These are phyloP conservation scores for Enteromius argenteus DNA, from an alignment of 2,797 vertebrate genomes.

Conservation along the genomic window DNA sequence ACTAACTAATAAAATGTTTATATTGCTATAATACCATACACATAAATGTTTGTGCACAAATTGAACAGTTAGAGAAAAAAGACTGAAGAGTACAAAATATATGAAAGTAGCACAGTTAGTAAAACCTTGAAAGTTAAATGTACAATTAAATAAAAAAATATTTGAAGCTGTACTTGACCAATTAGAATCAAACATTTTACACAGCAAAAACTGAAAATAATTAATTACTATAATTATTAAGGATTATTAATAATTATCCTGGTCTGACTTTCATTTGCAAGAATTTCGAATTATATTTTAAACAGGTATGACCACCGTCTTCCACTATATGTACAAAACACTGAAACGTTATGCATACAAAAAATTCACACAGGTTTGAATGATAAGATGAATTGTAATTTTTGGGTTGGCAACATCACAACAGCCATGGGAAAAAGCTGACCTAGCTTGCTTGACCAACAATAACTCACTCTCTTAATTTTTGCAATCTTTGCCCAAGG, in stretches of 20 bases:
- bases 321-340: background rate
- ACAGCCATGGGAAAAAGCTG: slow-evolving; percentile 8
- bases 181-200: background rate
- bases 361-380: background rate
- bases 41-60: background rate
- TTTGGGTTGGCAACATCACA: background rate
- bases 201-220: background rate
- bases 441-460: background rate
- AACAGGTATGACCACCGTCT: too few species aligned
- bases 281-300: too few species aligned
- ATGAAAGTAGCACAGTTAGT: background rate
- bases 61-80: background rate
- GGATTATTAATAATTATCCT: background rate
- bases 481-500: background rate
- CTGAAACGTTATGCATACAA: background rate
- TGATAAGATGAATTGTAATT: background rate
- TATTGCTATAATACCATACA: background rate
- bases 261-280: background rate
- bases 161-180: background rate
- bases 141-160: background rate
- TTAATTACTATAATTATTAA: background rate
- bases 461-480: background rate
- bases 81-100: background rate
- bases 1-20: background rate
- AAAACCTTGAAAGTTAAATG: background rate